Base-by-base conservation (phyloP, 2,113 vertebrate species). In the Triplophysa tibetana region DNA sequence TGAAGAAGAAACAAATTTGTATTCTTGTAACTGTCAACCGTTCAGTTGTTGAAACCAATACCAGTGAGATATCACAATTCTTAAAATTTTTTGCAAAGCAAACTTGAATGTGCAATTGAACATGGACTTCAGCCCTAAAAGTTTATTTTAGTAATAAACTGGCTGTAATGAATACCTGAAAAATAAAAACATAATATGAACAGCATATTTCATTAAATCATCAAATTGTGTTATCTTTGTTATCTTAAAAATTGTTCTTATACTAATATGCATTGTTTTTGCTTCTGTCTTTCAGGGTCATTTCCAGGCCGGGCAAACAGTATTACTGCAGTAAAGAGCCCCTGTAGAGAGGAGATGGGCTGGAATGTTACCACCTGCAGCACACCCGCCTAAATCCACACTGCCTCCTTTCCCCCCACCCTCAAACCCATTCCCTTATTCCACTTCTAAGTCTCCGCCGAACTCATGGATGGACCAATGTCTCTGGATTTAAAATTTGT, bases 261-360 rank as follows among this genome's bases (percentile, higher is more conserved):
- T 58, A 23, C 50, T 69, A 21, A 2, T 62, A 5, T 41, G 33
- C 33, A 45, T 52, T 70, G 14, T 67, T 68, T 52, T 58, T 58
- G 16, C 45, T 41, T 65, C 58, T 75, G 56, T 82, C 29, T 77
- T 77, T 17, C 78, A 87, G 84, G 64, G 54, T 72, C 14, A 45
- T n/a, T 60, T 52, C 70, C 29, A 68, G 78, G 13, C 75, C 72
- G 79, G 65, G 67, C 21, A 69, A 62, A 54, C 60, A 63, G 16
- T 63, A 76, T 78, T 23, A 48, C 72, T 76, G 19, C 77, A 17
- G 54, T 12, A 29, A 38, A 14, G 69, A 66, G 33, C 70, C 52
- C 43, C 62, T 68, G 26, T 63, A n/a, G 50, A 82, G 75, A 83
- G 58, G 33, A 84, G 19, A 85, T 85, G 83, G 68, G 48, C 76